Evolutionary conservation across 2,113 vertebrate genomes (phyloP).

Genomic region (Trachemys scripta): DNA sequence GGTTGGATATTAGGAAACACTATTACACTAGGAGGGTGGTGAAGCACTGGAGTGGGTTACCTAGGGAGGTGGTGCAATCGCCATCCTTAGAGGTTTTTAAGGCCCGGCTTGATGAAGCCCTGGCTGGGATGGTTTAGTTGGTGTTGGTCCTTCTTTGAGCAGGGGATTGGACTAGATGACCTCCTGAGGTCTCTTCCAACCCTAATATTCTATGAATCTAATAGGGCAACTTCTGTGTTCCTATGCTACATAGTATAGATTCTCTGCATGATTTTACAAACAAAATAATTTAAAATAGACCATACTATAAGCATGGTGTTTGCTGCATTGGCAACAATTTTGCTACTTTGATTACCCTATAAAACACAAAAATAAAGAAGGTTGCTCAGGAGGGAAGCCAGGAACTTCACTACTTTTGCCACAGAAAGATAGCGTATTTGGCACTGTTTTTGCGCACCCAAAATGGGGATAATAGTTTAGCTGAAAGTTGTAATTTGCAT

Average conservation of each 20-base stretch:
- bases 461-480: background rate
- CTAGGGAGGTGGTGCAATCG: no score
- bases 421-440: background rate
- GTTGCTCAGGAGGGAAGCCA: background rate
- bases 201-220: background rate
- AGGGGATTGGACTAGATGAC: no score
- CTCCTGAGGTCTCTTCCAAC: no score
- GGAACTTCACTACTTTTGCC: background rate
- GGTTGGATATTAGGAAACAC: no score
- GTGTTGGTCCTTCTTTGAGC: no score
- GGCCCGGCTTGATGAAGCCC: no score
- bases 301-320: background rate
- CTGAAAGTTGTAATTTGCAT: background rate
- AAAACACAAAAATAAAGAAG: background rate
- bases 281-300: background rate
- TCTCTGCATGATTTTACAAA: background rate
- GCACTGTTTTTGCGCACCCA: background rate
- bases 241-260: background rate
- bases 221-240: background rate
- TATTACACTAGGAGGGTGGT: no score
- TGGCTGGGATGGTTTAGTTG: no score
- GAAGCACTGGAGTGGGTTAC: no score
- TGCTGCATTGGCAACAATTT: background rate
- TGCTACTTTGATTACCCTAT: background rate
- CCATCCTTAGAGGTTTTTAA: no score